Percentiles rank a stretch among this genome's conserved stretches.
These are phyloP conservation scores for Pomatostomus ruficeps DNA, from an alignment of 2,113 vertebrate species.

Conservation along the genomic window DNA sequence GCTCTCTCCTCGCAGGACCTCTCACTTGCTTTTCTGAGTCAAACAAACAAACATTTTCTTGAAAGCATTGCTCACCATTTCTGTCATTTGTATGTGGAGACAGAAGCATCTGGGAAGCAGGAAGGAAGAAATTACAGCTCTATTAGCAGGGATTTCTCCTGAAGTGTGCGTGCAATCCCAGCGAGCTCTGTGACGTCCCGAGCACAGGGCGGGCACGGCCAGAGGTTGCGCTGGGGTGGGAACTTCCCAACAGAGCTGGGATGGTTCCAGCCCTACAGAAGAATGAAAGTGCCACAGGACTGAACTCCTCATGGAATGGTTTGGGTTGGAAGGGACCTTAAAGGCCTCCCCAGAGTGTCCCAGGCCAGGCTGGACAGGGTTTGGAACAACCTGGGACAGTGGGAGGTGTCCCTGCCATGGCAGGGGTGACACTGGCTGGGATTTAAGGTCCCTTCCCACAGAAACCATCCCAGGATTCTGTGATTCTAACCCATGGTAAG, in stretches of 20 bases:
- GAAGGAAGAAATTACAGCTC: conserved; percentile 32
- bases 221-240: background rate
- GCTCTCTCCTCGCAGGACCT: background rate
- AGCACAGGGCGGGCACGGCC: background rate
- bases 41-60: background rate
- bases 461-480: too few relatives aligned
- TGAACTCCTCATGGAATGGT: background rate
- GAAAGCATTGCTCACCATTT: background rate
- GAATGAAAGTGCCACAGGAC: background rate
- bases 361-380: background rate
- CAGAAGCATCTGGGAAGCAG: conserved; percentile 42
- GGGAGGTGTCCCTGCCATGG: background rate
- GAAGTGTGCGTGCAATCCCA: background rate
- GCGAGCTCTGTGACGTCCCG: fast-evolving
- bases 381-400: fast-evolving
- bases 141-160: conserved; percentile 37
- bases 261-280: background rate
- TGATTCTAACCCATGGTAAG: background rate
- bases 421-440: background rate
- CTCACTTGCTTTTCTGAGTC: background rate
- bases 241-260: background rate
- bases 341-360: background rate
- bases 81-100: background rate
- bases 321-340: background rate
- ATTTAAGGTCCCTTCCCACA: background rate